Evolutionary conservation across 2,113 vertebrate species (phyloP).

Genomic region (Benitochromis conjunctus): DNA sequence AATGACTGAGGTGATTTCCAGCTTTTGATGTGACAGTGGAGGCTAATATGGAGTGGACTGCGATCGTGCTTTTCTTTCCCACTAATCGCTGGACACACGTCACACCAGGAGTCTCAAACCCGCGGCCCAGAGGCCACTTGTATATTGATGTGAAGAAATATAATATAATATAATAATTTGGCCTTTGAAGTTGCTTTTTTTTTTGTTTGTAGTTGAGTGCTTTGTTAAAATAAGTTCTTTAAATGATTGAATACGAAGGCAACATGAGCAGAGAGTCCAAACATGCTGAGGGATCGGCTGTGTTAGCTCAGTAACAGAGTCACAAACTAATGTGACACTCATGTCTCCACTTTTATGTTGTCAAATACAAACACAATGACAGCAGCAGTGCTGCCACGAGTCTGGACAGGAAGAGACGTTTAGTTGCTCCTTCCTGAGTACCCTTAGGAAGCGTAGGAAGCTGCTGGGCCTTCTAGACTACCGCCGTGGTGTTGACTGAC

Average conservation of each 20-base stretch:
- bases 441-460: too few species aligned
- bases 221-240: not conserved
- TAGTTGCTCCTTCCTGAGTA: too few species aligned
- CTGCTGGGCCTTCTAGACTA: too few species aligned
- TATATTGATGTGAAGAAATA: not conserved
- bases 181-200: not conserved
- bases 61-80: too few species aligned
- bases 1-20: not conserved
- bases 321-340: not conserved
- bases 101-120: not conserved
- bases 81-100: not conserved
- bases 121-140: not conserved
- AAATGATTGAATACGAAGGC: not conserved
- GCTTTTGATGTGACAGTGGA: not conserved
- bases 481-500: too few species aligned
- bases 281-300: not conserved
- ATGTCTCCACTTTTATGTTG: not conserved
- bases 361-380: fast-evolving
- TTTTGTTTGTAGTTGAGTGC: not conserved
- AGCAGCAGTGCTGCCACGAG: too few species aligned
- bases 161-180: not conserved
- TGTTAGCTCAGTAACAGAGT: too few species aligned
- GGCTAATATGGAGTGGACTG: not conserved
- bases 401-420: too few species aligned
- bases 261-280: not conserved